These are phyloP conservation scores for Cherax destructor DNA, from an alignment of 1,140 invertebrate genomes.

Conservation along the genomic window DNA sequence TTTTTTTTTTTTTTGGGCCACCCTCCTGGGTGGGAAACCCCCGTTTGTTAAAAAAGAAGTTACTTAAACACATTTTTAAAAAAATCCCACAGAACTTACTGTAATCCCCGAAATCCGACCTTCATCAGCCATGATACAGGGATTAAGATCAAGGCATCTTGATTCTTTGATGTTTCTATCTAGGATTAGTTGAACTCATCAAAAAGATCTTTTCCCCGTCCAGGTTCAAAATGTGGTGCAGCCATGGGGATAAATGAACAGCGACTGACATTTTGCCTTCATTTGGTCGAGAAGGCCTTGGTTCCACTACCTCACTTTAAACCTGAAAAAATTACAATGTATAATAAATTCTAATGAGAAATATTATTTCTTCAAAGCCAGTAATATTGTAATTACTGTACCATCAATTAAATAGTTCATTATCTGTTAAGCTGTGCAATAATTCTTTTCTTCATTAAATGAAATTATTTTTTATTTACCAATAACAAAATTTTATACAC, in stretches of 20 bases:
- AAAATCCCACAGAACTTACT: constrained; percentile 1
- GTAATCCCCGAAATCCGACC: constrained; percentile 76
- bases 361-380: no score
- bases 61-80: no score
- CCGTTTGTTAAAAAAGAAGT: no score
- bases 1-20: no score
- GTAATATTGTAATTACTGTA: no score
- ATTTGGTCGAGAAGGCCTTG: constrained; percentile 45
- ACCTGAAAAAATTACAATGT: constrained; percentile 10
- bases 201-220: constrained; percentile 82
- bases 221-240: constrained; percentile 72
- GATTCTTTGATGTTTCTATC: constrained; percentile 92
- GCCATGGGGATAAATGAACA: constrained; percentile 61
- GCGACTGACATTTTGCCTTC: constrained; percentile 47
- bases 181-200: constrained; percentile 89
- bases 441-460: no score
- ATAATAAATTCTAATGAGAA: not conserved
- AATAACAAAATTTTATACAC: no score
- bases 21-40: no score
- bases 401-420: no score
- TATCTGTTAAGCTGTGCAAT: no score
- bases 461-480: no score
- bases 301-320: constrained; percentile 55
- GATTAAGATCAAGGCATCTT: constrained; percentile 92
- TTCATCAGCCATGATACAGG: constrained; percentile 92